Evolutionary conservation across 2,797 vertebrate species (phyloP).

Genomic region (Triplophysa yarkandensis): DNA sequence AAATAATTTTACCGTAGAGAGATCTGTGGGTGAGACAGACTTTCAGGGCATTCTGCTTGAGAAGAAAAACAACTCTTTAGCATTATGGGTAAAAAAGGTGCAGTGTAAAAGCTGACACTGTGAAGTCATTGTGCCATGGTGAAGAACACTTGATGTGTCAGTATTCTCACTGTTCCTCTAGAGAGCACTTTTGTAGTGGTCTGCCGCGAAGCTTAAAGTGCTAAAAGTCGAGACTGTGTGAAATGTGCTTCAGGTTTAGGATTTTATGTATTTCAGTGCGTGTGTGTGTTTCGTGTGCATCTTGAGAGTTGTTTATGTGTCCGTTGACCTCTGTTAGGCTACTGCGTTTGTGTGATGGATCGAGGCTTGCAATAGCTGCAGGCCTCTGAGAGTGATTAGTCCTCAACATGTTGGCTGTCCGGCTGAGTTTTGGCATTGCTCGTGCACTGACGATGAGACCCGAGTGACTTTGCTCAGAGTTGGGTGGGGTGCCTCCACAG

Average conservation of each 20-base stretch:
- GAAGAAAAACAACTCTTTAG: constrained; percentile 26
- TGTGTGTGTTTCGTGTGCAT: constrained; percentile 1
- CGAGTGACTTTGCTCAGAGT: constrained; percentile 49
- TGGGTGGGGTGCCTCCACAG: constrained; percentile 16
- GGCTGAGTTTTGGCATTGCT: constrained; percentile 45
- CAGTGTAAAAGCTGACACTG: neutral
- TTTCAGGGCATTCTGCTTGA: neutral
- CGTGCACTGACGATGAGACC: constrained; percentile 28
- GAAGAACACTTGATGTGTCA: constrained; percentile 13
- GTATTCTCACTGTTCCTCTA: constrained; percentile 20
- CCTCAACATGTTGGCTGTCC: constrained; percentile 43
- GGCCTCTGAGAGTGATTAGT: constrained; percentile 43
- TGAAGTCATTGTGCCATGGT: constrained; percentile 2
- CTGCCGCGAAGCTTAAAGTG: constrained; percentile 19
- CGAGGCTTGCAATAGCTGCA: constrained; percentile 25
- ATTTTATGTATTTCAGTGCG: constrained; percentile 26
- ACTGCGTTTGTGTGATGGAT: constrained; percentile 33
- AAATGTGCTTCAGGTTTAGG: constrained; percentile 18
- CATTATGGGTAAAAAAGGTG: constrained; percentile 9
- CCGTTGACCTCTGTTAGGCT: constrained; percentile 21
- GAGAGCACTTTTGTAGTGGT: constrained; percentile 22
- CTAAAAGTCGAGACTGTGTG: constrained; percentile 1
- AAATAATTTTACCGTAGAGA: constrained; percentile 37
- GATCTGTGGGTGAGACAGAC: constrained; percentile 1
- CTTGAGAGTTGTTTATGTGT: constrained; percentile 19